Evolutionary conservation across 2,113 vertebrate genomes (phyloP).

Genomic region (Tinamus guttatus): DNA sequence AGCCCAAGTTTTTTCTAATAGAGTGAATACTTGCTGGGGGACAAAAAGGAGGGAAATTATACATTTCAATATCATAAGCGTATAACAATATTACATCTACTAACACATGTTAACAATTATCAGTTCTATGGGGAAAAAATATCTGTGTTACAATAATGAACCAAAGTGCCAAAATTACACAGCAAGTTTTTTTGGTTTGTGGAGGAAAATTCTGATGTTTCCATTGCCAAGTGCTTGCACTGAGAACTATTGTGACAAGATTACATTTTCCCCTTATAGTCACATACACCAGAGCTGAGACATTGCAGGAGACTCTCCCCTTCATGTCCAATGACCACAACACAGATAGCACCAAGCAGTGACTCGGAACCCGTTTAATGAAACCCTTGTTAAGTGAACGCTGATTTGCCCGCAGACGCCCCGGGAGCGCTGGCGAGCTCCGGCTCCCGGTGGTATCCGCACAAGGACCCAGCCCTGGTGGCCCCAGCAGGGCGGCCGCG

Average conservation of each 20-base stretch:
- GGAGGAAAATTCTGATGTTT: neutral
- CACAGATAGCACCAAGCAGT: neutral
- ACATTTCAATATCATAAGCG: neutral
- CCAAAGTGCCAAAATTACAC: neutral
- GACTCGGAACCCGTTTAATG: neutral
- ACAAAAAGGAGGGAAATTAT: slow-evolving; percentile 11
- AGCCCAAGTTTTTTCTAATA: slow-evolving; percentile 86
- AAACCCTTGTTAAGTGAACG: neutral
- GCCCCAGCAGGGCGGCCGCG: neutral
- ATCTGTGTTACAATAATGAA: neutral
- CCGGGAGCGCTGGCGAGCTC: fast-evolving
- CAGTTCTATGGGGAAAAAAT: neutral
- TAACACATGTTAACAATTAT: neutral
- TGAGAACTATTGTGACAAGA: neutral
- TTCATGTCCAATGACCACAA: neutral
- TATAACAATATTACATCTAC: neutral
- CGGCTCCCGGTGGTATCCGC: too few relatives aligned
- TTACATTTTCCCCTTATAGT: neutral
- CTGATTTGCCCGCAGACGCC: neutral
- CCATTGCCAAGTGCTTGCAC: neutral
- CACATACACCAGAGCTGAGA: neutral
- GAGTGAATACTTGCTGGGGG: slow-evolving; percentile 88
- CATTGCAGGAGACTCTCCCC: neutral
- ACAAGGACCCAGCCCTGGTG: neutral
- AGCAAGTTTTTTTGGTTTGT: neutral